Conservation (phyloP, 1,140 invertebrate species). For the Anoplophora glabripennis region DNA sequence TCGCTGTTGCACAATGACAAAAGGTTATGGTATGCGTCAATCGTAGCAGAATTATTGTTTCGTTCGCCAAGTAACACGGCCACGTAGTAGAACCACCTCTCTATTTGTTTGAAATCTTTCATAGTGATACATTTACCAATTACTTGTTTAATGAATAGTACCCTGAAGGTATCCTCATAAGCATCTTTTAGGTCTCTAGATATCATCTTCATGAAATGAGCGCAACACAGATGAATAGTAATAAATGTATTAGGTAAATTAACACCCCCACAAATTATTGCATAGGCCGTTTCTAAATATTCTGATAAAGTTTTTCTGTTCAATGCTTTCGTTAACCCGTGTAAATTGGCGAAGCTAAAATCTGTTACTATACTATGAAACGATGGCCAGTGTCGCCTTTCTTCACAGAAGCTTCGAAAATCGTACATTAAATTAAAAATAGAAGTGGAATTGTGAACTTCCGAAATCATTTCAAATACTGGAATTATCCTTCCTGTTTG, state of each 20-base stretch:
- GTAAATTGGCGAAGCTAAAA: too few relatives aligned
- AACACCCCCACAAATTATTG: too few relatives aligned
- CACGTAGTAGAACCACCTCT: neutral
- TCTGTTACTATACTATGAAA: too few relatives aligned
- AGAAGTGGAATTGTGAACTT: neutral
- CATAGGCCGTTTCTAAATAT: too few relatives aligned
- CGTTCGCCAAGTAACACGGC: neutral
- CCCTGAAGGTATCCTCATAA: neutral
- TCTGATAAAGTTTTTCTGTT: conserved; percentile 10
- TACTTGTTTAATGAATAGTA: conserved; percentile 1
- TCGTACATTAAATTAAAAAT: conserved; percentile 12
- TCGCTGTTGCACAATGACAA: too few relatives aligned
- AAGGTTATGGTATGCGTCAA: too few relatives aligned
- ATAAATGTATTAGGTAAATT: too few relatives aligned
- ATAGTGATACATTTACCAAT: neutral
- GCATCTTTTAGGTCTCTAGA: conserved; percentile 1
- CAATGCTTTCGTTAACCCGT: conserved; percentile 4
- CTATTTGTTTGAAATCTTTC: neutral
- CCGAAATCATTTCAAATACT: conserved; percentile 13
- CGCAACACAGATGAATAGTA: conserved; percentile 13
- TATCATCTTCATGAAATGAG: conserved; percentile 18
- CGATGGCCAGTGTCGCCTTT: too few relatives aligned
- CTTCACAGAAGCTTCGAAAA: too few relatives aligned
- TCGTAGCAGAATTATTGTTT: neutral
- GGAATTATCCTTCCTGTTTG: conserved; percentile 4